Conservation (phyloP, 2,888 invertebrate genomes). For the Salticus scenicus region DNA sequence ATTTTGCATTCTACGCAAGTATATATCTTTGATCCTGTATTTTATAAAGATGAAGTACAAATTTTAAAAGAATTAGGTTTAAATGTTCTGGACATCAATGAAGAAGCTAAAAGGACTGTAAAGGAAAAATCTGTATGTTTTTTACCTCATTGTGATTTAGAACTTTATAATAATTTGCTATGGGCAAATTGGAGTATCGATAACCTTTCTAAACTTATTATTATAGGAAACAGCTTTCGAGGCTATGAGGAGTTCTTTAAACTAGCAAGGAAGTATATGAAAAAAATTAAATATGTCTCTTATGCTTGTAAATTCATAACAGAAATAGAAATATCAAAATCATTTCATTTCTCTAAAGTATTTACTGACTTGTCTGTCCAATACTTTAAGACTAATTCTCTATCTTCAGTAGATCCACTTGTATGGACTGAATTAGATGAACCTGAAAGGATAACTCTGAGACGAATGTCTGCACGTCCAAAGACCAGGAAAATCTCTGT, state of each 20-base stretch:
- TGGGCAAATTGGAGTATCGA: conserved; percentile 87
- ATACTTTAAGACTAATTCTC: no score
- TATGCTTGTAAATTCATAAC: conserved; percentile 23
- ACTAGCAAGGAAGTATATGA: conserved; percentile 72
- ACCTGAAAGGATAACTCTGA: no score
- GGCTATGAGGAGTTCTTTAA: conserved; percentile 76
- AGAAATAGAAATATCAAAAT: conserved; percentile 79
- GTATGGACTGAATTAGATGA: no score
- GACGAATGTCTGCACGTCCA: no score
- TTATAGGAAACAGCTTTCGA: conserved; percentile 89
- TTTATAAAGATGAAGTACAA: conserved; percentile 81
- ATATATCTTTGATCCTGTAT: conserved; percentile 86
- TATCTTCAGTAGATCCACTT: no score
- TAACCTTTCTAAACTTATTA: conserved; percentile 81
- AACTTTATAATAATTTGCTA: conserved; percentile 89
- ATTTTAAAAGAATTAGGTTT: conserved; percentile 81
- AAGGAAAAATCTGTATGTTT: conserved; percentile 82
- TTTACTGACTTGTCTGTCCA: conserved; percentile 82
- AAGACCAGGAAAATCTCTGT: no score
- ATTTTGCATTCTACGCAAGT: conserved; percentile 79
- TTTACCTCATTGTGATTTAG: conserved; percentile 91
- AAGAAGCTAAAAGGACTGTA: conserved; percentile 80
- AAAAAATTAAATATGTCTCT: conserved; percentile 71
- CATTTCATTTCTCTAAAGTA: conserved; percentile 83
- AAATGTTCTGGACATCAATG: conserved; percentile 82